phyloP scores from a whole-genome alignment of 2,888 invertebrate species.

The Himalopsyche tibetana region DNA sequence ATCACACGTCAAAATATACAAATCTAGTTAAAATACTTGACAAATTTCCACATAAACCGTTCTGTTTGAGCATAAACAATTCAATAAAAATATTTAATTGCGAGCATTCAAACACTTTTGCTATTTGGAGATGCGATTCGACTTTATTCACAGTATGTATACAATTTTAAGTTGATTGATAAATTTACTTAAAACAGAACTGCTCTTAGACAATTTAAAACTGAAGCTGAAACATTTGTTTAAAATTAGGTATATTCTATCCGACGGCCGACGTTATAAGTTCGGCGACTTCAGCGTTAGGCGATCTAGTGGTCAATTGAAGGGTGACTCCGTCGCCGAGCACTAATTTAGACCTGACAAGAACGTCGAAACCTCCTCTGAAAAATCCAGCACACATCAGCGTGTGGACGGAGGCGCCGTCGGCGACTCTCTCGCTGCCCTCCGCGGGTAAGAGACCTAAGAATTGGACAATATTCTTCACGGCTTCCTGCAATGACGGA shows the following conservation, averaged over 20 bases:
- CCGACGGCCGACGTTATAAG: slow-evolving; percentile 91
- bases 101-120: no score
- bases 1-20: no score
- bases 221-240: background rate
- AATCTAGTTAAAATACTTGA: no score
- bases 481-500: slow-evolving; percentile 87
- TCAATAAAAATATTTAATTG: no score
- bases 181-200: background rate
- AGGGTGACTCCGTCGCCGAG: slow-evolving; percentile 90
- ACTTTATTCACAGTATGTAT: background rate
- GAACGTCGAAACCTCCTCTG: slow-evolving; percentile 92
- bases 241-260: slow-evolving; percentile 71
- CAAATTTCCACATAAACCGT: no score
- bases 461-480: slow-evolving; percentile 88
- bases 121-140: no score
- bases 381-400: slow-evolving; percentile 90
- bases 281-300: slow-evolving; percentile 90
- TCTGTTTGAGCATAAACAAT: no score
- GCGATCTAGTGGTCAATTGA: slow-evolving; percentile 93
- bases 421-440: slow-evolving; percentile 87
- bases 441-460: slow-evolving; percentile 92
- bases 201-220: slow-evolving; percentile 21
- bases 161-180: background rate
- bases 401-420: slow-evolving; percentile 89
- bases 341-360: slow-evolving; percentile 89